These are phyloP conservation scores for Paralichthys olivaceus DNA, from an alignment of 2,113 vertebrate species.

Conservation along the genomic window DNA sequence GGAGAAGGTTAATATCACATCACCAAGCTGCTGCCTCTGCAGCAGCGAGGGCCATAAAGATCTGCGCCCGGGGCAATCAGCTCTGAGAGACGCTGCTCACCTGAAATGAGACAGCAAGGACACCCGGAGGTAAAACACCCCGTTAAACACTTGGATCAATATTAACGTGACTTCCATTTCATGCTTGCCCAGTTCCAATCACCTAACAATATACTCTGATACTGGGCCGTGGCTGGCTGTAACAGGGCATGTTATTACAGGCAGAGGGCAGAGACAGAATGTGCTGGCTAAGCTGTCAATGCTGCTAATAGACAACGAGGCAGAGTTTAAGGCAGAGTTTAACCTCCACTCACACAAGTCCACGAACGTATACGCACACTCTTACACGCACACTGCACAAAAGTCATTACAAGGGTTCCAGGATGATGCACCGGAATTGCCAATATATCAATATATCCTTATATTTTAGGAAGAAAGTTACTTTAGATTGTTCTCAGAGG, in stretches of 20 bases:
- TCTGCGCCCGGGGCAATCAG: conserved; percentile 66
- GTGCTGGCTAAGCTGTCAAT: conserved; percentile 94
- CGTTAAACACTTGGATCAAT: conserved; percentile 97
- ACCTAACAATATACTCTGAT: conserved; percentile 93
- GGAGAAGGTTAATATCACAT: conserved; percentile 60
- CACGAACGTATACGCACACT: background rate
- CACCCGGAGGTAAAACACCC: conserved; percentile 90
- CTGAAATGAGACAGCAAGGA: conserved; percentile 91
- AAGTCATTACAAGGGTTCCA: background rate
- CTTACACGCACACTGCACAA: background rate
- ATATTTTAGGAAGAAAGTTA: background rate
- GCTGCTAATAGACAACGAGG: conserved; percentile 91
- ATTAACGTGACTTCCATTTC: conserved; percentile 99
- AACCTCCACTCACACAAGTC: conserved; percentile 54
- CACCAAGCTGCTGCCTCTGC: conserved; percentile 21
- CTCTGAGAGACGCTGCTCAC: conserved; percentile 82
- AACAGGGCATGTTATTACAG: conserved; percentile 91
- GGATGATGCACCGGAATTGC: background rate
- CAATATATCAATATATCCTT: background rate
- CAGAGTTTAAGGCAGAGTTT: conserved; percentile 81
- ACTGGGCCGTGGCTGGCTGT: conserved; percentile 85
- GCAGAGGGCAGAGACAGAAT: conserved; percentile 87
- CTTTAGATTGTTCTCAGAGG: background rate
- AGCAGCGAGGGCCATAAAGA: conserved; percentile 71
- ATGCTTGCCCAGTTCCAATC: conserved; percentile 98